Base-by-base conservation (phyloP, 2,888 invertebrate species). In the Eilema depressum region DNA sequence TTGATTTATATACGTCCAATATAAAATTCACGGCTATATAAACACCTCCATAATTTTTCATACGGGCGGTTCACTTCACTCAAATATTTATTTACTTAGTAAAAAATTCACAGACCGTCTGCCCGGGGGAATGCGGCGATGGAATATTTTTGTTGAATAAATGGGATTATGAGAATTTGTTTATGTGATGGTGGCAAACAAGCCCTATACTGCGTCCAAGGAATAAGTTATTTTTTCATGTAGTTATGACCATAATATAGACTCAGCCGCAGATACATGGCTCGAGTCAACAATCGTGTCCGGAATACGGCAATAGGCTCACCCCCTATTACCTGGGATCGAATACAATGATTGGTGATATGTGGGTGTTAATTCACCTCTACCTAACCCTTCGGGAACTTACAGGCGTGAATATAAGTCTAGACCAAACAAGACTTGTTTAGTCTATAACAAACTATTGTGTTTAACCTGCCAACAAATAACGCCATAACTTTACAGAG, bases 31-130 rank as follows among this genome's bases (percentile, higher is more conserved):
- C 57, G 41, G 25, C 37, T 26, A 63, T 37, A 68, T 59, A 63
- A 68, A 63, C 68, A 63, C 57, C 11, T 20, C 20, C 56, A 56
- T 23, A 63, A 47, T 53, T 62, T 56, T 47, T 62, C 56, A 63
- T 68, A 25, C 25, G 28, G 26, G 5, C n/a, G 20, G 17, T 1
- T 26, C n/a, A 25, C 30, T 1, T 26, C n/a, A 25, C 30, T 23
- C 25, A 68, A 61, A 63, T 59, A 59, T 68, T 68, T 41, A 53
- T 41, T 33, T 37, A 41, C n/a, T 33, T 37, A 28, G 37, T 69
- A 11, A n/a, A 59, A 63, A 69, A 59, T 69, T 63, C 41, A 56
- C 37, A 17, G n/a, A 25, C n/a, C 23, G 41, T 17, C 7, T 57
- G 56, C 20, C 33, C n/a, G 23, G 17, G 28, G 5, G 30, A 33